Percentiles rank a stretch among this genome's conserved stretches.
phyloP scores from a whole-genome alignment of 2,113 vertebrate species.

The Drymodes brunneopygia region DNA sequence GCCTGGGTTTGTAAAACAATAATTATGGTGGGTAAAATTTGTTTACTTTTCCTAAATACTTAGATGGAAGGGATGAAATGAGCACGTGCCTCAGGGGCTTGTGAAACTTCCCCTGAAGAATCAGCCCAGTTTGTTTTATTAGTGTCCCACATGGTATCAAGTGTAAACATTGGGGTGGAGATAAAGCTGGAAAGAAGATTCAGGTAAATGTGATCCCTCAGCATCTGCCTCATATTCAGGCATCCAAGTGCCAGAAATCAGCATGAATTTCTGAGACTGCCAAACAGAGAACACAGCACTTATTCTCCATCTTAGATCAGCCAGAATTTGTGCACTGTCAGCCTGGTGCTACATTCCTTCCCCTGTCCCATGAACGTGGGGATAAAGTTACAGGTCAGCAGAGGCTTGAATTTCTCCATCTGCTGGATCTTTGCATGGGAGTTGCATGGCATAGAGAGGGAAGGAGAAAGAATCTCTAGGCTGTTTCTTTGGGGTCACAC shows the following conservation, averaged over 20 bases:
- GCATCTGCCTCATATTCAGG: not conserved
- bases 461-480: not conserved
- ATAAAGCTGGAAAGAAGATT: not conserved
- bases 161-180: not conserved
- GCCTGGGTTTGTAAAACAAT: not conserved
- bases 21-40: not conserved
- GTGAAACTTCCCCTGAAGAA: not conserved
- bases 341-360: not conserved
- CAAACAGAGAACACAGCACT: not conserved
- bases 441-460: not conserved
- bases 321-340: fast-evolving
- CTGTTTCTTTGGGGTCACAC: not conserved
- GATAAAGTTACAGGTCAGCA: not conserved
- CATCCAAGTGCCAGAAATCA: not conserved
- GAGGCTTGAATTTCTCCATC: not conserved
- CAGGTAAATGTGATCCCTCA: not conserved
- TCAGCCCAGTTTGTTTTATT: not conserved
- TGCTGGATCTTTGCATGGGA: not conserved
- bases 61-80: not conserved
- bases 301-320: not conserved
- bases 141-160: not conserved
- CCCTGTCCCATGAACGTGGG: fast-evolving
- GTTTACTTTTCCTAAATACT: not conserved
- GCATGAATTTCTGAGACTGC: not conserved
- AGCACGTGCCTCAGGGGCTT: fast-evolving